Percentiles rank a stretch among this genome's conserved stretches.
These are phyloP conservation scores for Anguilla marmorata DNA, from an alignment of 2,797 vertebrate species.

Conservation along the genomic window DNA sequence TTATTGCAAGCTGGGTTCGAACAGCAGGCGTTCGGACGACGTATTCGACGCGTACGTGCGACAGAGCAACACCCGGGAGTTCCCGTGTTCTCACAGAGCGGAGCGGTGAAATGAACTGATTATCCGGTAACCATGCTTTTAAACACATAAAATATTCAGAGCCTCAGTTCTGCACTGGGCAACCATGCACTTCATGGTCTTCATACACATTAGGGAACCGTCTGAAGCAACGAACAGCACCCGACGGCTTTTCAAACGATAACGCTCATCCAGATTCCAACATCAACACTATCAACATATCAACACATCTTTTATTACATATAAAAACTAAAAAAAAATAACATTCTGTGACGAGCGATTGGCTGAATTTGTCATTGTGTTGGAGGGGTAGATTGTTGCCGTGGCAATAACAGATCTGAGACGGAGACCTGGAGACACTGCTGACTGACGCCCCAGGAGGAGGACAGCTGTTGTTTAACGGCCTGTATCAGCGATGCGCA, in stretches of 20 bases:
- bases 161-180: conserved; percentile 49
- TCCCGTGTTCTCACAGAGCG: neutral
- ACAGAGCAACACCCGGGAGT: neutral
- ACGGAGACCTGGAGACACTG: neutral
- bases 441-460: neutral
- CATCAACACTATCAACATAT: conserved; percentile 2
- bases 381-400: conserved; percentile 5
- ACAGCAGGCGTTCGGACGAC: neutral
- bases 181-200: conserved; percentile 47
- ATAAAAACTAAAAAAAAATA: neutral
- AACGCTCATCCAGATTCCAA: neutral
- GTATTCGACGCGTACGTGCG: neutral
- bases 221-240: conserved; percentile 51
- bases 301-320: neutral
- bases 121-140: conserved; percentile 61
- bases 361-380: neutral
- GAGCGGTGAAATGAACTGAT: conserved; percentile 60
- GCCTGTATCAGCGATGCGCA: neutral
- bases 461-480: neutral
- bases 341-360: neutral
- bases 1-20: neutral
- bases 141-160: conserved; percentile 61
- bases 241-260: conserved; percentile 23
- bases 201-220: conserved; percentile 47
- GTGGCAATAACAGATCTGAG: neutral